Evolutionary conservation across 2,113 vertebrate species (phyloP), one percentile per base, ranked within the genome.

Genomic region (Thalassarche chlororhynchos): DNA sequence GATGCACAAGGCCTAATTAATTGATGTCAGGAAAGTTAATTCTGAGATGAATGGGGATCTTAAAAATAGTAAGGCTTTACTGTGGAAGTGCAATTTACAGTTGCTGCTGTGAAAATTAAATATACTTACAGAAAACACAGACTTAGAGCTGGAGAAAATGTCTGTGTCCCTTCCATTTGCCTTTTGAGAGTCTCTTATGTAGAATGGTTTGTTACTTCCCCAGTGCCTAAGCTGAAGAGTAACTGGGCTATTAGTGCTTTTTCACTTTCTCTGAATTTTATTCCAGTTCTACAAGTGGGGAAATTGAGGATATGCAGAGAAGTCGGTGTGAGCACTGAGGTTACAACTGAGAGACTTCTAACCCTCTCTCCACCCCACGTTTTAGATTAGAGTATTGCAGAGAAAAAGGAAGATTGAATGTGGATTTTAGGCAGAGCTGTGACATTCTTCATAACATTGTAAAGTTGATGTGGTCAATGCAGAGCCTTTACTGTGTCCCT

Each of bases 401-500:
- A 78, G 69, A 19, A 87, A 58, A 66, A 51, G 20, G 47, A 70
- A 70, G 55, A 61, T 29, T 62, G 87, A 85, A 19, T 18, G 74
- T 87, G 51, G 89, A 44, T 80, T 90, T 87, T 69, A 47, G 46
- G 74, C 87, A 84, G 40, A 85, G 47, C 72, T 85, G 55, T 94
- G 91, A 92, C 91, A 95, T 93, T 95, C 90, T 82, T 58, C 17
- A 1, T 76, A 77, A 49, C 82, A 16, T 40, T 84, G 60, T 86
- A 61, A 72, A 93, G 85, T 60, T 86, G 78, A 46, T 82, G 85
- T 95, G 95, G 96, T 90, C 87, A 95, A 8, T 70, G 87, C 60
- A 88, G 87, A 96, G 71, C 68, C 88, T 94, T 97, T 80, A 32
- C 82, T 88, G 81, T 1, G 0, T 91, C 84, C 81, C 82, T 80